A percentile compares a stretch with the other conserved stretches of the same genome.
Conservation (phyloP, 1,140 invertebrate species). For the Trachymyrmex cornetzi region DNA sequence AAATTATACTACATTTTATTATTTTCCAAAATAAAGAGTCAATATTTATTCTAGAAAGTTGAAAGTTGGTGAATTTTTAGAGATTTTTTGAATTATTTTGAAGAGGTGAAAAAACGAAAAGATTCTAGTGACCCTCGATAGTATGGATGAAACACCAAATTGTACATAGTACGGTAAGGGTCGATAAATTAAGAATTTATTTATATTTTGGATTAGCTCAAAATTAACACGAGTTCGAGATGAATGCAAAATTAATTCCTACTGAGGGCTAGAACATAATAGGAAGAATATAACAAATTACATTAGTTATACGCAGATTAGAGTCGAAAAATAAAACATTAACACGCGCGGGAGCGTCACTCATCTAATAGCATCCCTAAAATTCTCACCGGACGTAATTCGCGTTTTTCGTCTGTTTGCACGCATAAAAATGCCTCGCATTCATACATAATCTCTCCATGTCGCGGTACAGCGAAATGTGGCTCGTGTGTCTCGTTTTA, state of each 20-base stretch:
- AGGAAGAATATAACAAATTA: slow-evolving; percentile 6
- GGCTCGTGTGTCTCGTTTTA: slow-evolving; percentile 57
- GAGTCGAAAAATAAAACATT: slow-evolving; percentile 11
- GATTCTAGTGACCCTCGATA: too few species aligned
- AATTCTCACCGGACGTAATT: slow-evolving; percentile 49
- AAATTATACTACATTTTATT: too few species aligned
- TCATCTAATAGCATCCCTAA: slow-evolving; percentile 24
- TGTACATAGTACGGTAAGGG: too few species aligned
- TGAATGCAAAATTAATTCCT: background rate
- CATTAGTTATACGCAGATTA: background rate
- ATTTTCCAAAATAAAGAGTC: too few species aligned
- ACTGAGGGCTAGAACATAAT: background rate
- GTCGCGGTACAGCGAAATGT: slow-evolving; percentile 39
- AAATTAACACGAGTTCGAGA: background rate
- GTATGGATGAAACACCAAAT: too few species aligned
- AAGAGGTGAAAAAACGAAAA: too few species aligned
- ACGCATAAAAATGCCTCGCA: slow-evolving; percentile 42
- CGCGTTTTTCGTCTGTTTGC: slow-evolving; percentile 40
- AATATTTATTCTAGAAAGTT: too few species aligned
- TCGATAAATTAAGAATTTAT: too few species aligned
- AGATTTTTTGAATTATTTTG: too few species aligned
- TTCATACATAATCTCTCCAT: slow-evolving; percentile 48
- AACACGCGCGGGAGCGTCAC: slow-evolving; percentile 1
- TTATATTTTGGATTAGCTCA: too few species aligned
- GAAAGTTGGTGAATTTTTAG: too few species aligned